Conservation (phyloP, 2,797 vertebrate species). For the Pagetopsis macropterus region DNA sequence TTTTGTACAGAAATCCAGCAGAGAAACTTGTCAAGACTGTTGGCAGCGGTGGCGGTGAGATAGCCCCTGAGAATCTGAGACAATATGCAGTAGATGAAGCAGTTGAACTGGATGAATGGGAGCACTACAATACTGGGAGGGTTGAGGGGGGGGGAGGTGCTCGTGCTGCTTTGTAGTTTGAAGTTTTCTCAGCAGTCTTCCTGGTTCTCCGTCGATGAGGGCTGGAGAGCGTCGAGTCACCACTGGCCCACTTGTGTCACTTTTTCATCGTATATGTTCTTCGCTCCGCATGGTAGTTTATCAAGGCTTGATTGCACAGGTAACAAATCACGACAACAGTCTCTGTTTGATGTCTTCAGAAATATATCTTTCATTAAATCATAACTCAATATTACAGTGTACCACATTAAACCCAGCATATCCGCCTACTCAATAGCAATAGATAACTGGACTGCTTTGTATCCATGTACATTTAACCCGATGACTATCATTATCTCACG, state of each 20-base stretch:
- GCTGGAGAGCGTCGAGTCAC: conserved; percentile 52
- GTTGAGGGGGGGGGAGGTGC: conserved; percentile 1
- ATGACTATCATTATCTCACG: conserved; percentile 68
- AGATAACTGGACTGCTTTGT: conserved; percentile 63
- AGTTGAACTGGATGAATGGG: conserved; percentile 62
- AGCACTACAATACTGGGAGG: conserved; percentile 59
- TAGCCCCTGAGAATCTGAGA: conserved; percentile 75
- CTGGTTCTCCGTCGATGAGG: conserved; percentile 57
- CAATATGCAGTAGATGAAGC: conserved; percentile 68
- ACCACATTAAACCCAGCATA: conserved; percentile 63
- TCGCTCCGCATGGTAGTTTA: conserved; percentile 74
- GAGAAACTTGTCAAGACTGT: background rate
- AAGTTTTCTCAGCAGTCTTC: conserved; percentile 70
- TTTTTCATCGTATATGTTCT: conserved; percentile 53
- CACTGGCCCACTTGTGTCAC: conserved; percentile 56
- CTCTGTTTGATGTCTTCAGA: conserved; percentile 80
- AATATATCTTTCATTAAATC: conserved; percentile 61
- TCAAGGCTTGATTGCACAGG: conserved; percentile 79
- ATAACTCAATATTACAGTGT: conserved; percentile 56
- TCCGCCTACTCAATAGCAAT: conserved; percentile 55
- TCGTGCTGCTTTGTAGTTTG: conserved; percentile 59
- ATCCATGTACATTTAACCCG: conserved; percentile 61
- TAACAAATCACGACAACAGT: conserved; percentile 80
- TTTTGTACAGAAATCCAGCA: background rate
- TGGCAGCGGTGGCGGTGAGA: conserved; percentile 30